Evolutionary conservation across 30 jellyfish, hydroid and myxozoan genomes (phyloP).

Genomic region (Rhopilema esculentum): DNA sequence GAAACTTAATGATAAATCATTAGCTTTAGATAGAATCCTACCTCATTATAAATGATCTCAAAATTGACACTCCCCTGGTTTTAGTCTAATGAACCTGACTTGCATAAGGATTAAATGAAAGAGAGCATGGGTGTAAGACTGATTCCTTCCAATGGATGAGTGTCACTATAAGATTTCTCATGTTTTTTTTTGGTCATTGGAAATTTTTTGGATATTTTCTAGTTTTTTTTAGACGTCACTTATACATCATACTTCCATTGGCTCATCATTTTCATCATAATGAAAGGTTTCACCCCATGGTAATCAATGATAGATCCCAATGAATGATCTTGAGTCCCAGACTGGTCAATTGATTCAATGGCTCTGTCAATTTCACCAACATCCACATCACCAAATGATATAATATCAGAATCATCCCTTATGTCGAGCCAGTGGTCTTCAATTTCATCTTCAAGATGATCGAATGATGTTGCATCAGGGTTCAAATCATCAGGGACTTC

Average conservation of each 20-base stretch:
- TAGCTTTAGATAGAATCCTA: not conserved
- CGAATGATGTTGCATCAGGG: not conserved
- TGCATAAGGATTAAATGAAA: not conserved
- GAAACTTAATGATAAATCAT: not conserved
- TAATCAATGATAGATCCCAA: not conserved
- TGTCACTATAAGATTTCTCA: not conserved
- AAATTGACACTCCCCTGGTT: not conserved
- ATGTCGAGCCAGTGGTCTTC: not conserved
- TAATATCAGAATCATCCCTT: not conserved
- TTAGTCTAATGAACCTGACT: not conserved
- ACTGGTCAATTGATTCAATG: not conserved
- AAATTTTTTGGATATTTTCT: not conserved
- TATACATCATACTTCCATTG: not conserved
- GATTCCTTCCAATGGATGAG: not conserved
- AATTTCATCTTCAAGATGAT: not conserved
- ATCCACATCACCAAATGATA: not conserved
- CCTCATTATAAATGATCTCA: not conserved
- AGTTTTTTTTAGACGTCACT: not conserved
- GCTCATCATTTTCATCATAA: not conserved
- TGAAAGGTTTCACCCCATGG: not conserved
- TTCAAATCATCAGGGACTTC: conserved; percentile 22
- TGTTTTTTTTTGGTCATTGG: not conserved
- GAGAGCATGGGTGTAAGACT: not conserved
- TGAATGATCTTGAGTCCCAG: not conserved
- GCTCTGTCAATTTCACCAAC: not conserved